Evolutionary conservation across 2,888 invertebrate species (phyloP), one percentile per base, ranked within the genome.

Genomic region (Bellardia bayeri): DNA sequence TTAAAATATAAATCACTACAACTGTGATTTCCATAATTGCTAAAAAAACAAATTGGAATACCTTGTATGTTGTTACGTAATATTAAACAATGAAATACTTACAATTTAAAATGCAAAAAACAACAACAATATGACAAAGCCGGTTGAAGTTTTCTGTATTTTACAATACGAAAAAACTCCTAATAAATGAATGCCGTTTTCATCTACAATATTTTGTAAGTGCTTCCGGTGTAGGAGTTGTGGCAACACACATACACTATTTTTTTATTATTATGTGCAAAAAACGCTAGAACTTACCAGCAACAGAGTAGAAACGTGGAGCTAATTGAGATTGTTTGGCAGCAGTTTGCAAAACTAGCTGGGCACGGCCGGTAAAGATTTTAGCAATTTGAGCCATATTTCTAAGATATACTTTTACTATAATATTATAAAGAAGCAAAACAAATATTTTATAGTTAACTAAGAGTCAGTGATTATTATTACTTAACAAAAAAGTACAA

Each of bases 311-410:
- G 88, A 93, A 82, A 82, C 91, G 90, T 56, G 91, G 89, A 64
- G 90, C 89, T 61, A 92, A 61, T 82, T 91, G 90, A 45, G 92
- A 90, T 88, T 91, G 91, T 49, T 91, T 92, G 69, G 91, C 90
- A 40, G 91, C 90, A 71, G 89, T 89, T 88, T 91, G 91, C 49
- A 93, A 88, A 66, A 93, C 78, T 68, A 90, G 89, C 75, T 92
- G 92, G 71, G 91, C 91, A 89, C 93, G 92, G 81, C 91, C 90
- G 66, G 91, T 90, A 58, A 93, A 89, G 45, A 93, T 89, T 89
- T 92, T 93, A 87, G 91, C 91, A 91, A 93, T 90, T 88, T 91
- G 93, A 89, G 93, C 92, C 93, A 93, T 93, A 61, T 86, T 86
- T 81, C 14, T 69, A 40, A 14, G 37, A 30, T 61, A 61, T 72